Evolutionary conservation across 2,888 invertebrate species (phyloP).

Genomic region (Habroteleia sp.): DNA sequence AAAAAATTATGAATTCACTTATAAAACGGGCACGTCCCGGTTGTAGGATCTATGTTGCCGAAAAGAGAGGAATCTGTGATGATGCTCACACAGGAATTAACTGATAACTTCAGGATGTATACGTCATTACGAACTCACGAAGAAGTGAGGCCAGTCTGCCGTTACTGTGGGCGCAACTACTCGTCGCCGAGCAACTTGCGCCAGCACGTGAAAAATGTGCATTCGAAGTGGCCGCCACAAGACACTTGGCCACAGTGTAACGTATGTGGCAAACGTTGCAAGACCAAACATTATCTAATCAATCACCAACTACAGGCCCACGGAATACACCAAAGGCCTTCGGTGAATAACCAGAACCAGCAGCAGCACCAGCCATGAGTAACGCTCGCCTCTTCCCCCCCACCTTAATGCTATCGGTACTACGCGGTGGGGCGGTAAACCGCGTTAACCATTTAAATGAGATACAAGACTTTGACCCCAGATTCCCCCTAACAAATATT

Average conservation of each 20-base stretch:
- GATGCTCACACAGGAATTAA: conserved; percentile 72
- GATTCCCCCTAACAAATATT: conserved; percentile 5
- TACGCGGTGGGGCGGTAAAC: conserved; percentile 18
- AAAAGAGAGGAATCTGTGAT: conserved; percentile 77
- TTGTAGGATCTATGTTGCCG: conserved; percentile 80
- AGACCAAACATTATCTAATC: conserved; percentile 89
- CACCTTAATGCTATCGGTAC: conserved; percentile 23
- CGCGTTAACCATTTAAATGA: conserved; percentile 21
- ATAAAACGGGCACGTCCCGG: conserved; percentile 79
- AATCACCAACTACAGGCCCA: conserved; percentile 89
- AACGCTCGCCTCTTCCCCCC: conserved; percentile 60
- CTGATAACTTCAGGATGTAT: conserved; percentile 79
- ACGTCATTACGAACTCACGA: conserved; percentile 75
- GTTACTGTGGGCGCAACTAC: conserved; percentile 87
- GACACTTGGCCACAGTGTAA: conserved; percentile 88
- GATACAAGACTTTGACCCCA: conserved; percentile 25
- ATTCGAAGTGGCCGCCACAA: conserved; percentile 85
- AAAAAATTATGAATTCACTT: conserved; percentile 17
- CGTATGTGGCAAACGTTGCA: conserved; percentile 88
- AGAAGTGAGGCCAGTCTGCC: conserved; percentile 85
- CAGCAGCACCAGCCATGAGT: conserved; percentile 72
- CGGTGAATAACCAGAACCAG: conserved; percentile 75
- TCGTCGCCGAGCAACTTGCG: conserved; percentile 88
- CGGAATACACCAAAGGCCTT: conserved; percentile 87
- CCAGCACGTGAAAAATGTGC: conserved; percentile 89